phyloP scores from a whole-genome alignment of 2,113 vertebrate species.

The Cavia aperea region DNA sequence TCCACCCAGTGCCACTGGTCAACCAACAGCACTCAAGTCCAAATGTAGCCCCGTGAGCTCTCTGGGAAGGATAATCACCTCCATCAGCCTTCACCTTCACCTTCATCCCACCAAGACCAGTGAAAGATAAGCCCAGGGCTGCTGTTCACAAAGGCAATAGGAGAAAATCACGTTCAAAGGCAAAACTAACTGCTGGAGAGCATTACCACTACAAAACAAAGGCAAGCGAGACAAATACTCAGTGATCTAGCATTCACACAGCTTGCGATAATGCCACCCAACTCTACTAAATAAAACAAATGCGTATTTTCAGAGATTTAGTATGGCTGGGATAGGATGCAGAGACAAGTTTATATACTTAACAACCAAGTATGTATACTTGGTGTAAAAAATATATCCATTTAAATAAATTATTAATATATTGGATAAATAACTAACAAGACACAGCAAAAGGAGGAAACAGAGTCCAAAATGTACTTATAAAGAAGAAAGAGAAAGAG shows the following conservation, averaged over 20 bases:
- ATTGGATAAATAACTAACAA: background rate
- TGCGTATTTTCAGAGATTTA: background rate
- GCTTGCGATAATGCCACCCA: background rate
- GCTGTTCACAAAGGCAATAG: background rate
- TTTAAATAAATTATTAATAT: slow-evolving; percentile 28
- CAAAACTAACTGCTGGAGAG: background rate
- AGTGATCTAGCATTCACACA: background rate
- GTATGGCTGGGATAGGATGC: background rate
- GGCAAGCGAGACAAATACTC: background rate
- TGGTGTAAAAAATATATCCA: background rate
- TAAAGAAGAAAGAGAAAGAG: background rate
- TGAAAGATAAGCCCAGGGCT: background rate
- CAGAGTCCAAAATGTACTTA: background rate
- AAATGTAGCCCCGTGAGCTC: background rate
- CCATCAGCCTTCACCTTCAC: too few species aligned
- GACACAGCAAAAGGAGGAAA: background rate
- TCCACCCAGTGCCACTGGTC: background rate
- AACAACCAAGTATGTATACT: background rate
- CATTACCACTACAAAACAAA: background rate
- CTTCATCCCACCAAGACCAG: background rate
- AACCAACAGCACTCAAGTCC: background rate
- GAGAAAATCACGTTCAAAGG: background rate
- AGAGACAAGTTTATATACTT: background rate
- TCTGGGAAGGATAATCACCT: background rate
- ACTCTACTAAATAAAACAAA: background rate